Percentiles rank a stretch among this genome's conserved stretches.
phyloP scores from a whole-genome alignment of 2,797 vertebrate genomes.

The Siniperca obscura region DNA sequence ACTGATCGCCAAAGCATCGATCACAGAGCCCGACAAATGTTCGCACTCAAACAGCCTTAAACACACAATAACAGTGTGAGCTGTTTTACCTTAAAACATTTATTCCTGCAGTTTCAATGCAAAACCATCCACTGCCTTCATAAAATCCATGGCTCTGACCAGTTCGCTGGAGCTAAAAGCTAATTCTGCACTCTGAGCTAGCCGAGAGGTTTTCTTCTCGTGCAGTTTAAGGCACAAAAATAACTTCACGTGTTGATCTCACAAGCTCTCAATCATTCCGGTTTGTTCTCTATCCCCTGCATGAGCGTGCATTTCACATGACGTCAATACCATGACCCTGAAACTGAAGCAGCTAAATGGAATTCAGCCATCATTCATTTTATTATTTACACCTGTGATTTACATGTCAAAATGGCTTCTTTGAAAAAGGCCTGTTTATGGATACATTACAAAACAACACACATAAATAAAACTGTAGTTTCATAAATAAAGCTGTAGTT shows the following conservation, averaged over 20 bases:
- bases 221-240: background rate
- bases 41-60: background rate
- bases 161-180: background rate
- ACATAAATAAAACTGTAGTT: background rate
- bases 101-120: background rate
- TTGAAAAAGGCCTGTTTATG: background rate
- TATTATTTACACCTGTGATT: background rate
- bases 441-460: background rate
- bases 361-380: background rate
- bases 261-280: background rate
- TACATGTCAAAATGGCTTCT: background rate
- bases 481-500: background rate
- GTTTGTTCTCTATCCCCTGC: background rate
- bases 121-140: background rate
- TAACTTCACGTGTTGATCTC: background rate
- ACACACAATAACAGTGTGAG: background rate
- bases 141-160: background rate
- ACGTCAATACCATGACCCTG: background rate
- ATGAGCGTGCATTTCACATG: background rate
- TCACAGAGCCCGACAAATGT: too few relatives aligned
- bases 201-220: background rate
- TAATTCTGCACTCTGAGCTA: too few relatives aligned
- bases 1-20: too few relatives aligned
- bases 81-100: background rate
- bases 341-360: background rate